These are phyloP conservation scores for Zosterops borbonicus DNA, from an alignment of 2,113 vertebrate genomes.

Conservation along the genomic window DNA sequence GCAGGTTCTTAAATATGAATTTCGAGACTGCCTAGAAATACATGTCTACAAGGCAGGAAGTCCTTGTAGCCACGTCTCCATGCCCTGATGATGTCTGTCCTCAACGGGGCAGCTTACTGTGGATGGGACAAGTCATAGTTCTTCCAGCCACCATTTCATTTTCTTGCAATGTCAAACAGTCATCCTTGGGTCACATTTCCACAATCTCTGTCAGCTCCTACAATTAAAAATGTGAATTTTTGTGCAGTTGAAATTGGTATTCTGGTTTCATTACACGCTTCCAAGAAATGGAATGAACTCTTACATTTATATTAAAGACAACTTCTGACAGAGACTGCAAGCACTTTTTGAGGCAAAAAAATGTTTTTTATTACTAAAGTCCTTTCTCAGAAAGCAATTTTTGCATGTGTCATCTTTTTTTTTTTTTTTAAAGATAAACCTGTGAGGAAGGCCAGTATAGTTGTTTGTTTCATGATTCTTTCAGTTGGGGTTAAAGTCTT, in stretches of 20 bases:
- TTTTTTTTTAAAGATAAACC: not conserved
- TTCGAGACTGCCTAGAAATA: not conserved
- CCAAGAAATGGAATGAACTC: not conserved
- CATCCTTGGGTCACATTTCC: not conserved
- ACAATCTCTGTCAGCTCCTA: not conserved
- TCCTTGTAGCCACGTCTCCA: not conserved
- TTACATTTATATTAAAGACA: not conserved
- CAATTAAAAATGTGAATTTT: not conserved
- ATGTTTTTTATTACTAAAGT: not conserved
- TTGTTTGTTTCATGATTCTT: not conserved
- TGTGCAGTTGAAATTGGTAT: not conserved
- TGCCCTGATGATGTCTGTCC: not conserved
- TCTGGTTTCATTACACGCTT: not conserved
- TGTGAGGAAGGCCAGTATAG: not conserved
- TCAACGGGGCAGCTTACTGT: not conserved
- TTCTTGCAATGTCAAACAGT: not conserved
- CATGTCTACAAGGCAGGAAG: not conserved
- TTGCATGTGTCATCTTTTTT: not conserved
- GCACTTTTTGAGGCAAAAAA: not conserved
- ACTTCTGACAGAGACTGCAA: not conserved
- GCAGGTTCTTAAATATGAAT: not conserved
- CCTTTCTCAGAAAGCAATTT: not conserved
- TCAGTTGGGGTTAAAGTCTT: not conserved
- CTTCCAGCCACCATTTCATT: not conserved
- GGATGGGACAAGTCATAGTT: not conserved